These are phyloP conservation scores for Trichomycterus rosablanca DNA, from an alignment of 2,113 vertebrate species.

Conservation along the genomic window DNA sequence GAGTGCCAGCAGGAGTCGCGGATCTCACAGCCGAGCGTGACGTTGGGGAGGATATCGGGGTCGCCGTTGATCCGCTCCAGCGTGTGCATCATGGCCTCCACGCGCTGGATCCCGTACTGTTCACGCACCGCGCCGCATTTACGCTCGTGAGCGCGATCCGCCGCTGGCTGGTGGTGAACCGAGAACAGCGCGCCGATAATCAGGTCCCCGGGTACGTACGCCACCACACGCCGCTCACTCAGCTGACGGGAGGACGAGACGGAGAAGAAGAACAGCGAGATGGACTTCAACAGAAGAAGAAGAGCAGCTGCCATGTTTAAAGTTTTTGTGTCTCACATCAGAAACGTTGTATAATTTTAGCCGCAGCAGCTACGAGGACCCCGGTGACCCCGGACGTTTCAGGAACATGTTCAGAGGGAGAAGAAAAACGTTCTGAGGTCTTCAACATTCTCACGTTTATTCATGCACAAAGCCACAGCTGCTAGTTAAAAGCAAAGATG, in stretches of 20 bases:
- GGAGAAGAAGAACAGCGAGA: constrained; percentile 65
- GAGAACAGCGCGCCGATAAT: constrained; percentile 97
- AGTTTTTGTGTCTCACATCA: too few species aligned
- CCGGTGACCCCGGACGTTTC: too few species aligned
- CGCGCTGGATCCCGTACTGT: constrained; percentile 96
- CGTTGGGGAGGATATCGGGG: constrained; percentile 84
- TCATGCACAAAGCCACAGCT: too few species aligned
- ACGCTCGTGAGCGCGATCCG: constrained; percentile 95
- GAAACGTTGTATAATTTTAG: too few species aligned
- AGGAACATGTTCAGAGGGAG: too few species aligned
- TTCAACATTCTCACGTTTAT: too few species aligned
- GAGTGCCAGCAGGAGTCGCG: constrained; percentile 98
- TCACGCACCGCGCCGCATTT: constrained; percentile 94
- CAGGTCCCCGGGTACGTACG: constrained; percentile 90
- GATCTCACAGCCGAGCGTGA: constrained; percentile 93
- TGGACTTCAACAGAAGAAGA: constrained; percentile 68
- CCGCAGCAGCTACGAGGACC: too few species aligned
- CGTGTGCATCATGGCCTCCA: constrained; percentile 95
- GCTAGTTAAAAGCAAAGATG: too few species aligned
- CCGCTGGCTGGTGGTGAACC: constrained; percentile 93
- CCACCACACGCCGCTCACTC: constrained; percentile 88
- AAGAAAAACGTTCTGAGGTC: too few species aligned
- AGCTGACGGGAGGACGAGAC: constrained; percentile 74
- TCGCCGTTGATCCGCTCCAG: constrained; percentile 93
- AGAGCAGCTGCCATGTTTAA: constrained; percentile 47